Base-by-base conservation (phyloP, 2,113 vertebrate genomes). In the Cavia porcellus region DNA sequence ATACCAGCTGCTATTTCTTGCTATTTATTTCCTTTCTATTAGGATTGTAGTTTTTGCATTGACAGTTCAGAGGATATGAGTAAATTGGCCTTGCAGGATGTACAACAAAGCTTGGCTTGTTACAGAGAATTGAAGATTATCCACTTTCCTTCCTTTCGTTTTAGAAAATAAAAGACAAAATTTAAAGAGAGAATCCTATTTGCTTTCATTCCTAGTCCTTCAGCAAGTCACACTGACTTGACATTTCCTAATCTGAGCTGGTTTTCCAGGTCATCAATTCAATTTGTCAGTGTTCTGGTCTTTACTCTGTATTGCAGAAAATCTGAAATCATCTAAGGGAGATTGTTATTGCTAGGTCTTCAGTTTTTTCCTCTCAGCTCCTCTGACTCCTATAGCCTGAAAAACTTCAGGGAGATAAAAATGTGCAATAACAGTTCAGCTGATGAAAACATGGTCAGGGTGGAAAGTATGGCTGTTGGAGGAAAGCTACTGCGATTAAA, bases 1-100 rank as follows among this genome's bases (percentile, higher is more conserved):
- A 38, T 68, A 15, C 42, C 57, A 28, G 61, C 89, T 82, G 55
- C 42, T 13, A 74, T 57, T 74, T 66, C 52, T 62, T 77, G 61
- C 42, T 74, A n/a, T 89, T 91, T 92, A 50, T 79, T 80, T 77
- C 47, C 74, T 92, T 96, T 86, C 94, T 83, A 10, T 47, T 81
- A 83, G 50, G 35, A 57, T 50, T 92, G 42, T 20, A 30, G 28
- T 47, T 89, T 96, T 70, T 62, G 8, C 55, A 50, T 55, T 25
- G 79, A 68, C 32, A 72, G 25, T 35, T 25, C 14, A 61, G 55
- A 81, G 32, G n/a, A 57, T 52, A 79, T 38, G 50, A 64, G 32
- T 77, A 10, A 47, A 32, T 0, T 59, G 35, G 25, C 38, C 45
- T 97, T 90, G 14, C 47, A 42, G 89, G 52, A 74, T 30, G 32